These are phyloP conservation scores for Drosophila punjabiensis DNA, from an alignment of 1,140 invertebrate species.

Conservation along the genomic window DNA sequence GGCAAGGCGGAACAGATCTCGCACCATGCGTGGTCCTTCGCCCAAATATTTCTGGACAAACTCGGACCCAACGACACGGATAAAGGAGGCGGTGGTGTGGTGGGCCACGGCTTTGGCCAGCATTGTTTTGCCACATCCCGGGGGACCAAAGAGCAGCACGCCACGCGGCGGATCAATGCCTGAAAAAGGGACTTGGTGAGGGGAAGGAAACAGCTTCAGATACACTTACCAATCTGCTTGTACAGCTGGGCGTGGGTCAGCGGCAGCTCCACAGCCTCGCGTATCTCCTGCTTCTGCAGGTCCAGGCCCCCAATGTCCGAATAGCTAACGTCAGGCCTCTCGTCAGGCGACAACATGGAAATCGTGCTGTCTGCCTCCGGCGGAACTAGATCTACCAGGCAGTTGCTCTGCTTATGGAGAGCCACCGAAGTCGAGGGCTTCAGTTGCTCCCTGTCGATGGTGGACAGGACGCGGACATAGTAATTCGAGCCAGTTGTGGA, in stretches of 20 bases:
- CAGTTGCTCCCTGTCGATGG: constrained; percentile 96
- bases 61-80: constrained; percentile 99
- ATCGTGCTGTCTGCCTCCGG: constrained; percentile 99
- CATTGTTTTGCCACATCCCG: constrained; percentile 98
- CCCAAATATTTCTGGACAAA: constrained; percentile 99
- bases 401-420: constrained; percentile 99
- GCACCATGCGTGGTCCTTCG: constrained; percentile 99
- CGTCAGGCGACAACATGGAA: constrained; percentile 96
- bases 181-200: neutral
- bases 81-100: constrained; percentile 99
- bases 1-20: constrained; percentile 98
- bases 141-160: constrained; percentile 99
- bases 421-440: constrained; percentile 99
- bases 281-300: constrained; percentile 99
- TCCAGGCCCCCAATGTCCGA: constrained; percentile 99
- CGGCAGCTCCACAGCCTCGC: constrained; percentile 99
- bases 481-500: constrained; percentile 96
- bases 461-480: constrained; percentile 97
- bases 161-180: constrained; percentile 97
- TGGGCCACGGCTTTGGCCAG: constrained; percentile 99
- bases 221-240: constrained; percentile 92
- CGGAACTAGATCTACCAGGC: constrained; percentile 97
- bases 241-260: constrained; percentile 99
- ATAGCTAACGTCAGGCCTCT: constrained; percentile 98
- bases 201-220: no score